Evolutionary conservation across 2,113 vertebrate genomes (phyloP).

Genomic region (Symphodus melops): DNA sequence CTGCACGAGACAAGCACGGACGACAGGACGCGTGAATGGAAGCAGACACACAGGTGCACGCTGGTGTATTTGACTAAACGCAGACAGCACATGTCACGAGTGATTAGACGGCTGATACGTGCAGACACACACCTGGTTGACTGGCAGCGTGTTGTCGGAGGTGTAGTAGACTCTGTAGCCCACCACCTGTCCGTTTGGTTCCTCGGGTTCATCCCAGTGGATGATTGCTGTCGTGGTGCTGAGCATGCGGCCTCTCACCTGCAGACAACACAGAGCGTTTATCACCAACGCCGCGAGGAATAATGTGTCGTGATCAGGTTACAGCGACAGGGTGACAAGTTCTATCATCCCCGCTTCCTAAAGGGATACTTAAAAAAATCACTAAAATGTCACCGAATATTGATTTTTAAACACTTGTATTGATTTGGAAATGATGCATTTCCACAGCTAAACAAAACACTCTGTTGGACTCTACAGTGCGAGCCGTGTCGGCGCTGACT

Average conservation of each 20-base stretch:
- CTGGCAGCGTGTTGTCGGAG: slow-evolving; percentile 89
- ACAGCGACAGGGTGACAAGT: no score
- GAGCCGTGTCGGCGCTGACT: no score
- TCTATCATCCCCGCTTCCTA: no score
- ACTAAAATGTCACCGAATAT: no score
- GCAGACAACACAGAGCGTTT: slow-evolving; percentile 4
- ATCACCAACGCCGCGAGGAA: background rate
- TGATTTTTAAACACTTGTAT: no score
- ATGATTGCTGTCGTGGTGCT: slow-evolving; percentile 97
- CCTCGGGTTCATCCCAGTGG: slow-evolving; percentile 98
- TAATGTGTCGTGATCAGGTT: no score
- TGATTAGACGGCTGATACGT: background rate
- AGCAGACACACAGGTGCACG: slow-evolving; percentile 7
- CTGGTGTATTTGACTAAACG: slow-evolving; percentile 11
- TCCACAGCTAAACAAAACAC: no score
- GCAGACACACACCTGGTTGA: slow-evolving; percentile 85
- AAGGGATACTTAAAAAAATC: no score
- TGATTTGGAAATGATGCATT: no score
- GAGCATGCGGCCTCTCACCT: slow-evolving; percentile 96
- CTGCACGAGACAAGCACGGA: slow-evolving; percentile 47
- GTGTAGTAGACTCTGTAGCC: slow-evolving; percentile 99
- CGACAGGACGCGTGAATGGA: background rate
- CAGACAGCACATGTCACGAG: background rate
- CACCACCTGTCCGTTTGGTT: slow-evolving; percentile 97
- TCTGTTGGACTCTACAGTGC: no score